These are phyloP conservation scores for Caenorhabditis sinica DNA, from an alignment of 2,888 invertebrate species.

Conservation along the genomic window DNA sequence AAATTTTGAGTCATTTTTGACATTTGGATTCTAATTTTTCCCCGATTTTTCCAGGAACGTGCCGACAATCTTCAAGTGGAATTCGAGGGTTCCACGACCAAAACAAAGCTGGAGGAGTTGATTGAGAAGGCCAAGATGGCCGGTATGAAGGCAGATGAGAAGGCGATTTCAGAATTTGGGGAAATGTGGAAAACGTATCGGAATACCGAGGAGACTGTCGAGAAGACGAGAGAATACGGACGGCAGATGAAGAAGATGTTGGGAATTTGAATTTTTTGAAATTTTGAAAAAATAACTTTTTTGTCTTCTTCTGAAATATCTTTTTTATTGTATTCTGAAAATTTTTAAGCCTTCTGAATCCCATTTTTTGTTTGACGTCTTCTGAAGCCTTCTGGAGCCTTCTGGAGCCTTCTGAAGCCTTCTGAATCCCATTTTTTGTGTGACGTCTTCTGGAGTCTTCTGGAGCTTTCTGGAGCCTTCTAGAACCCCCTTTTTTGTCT, in stretches of 20 bases:
- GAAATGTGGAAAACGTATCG: constrained; percentile 75
- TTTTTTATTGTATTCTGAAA: neutral
- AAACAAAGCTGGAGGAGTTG: constrained; percentile 63
- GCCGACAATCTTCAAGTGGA: constrained; percentile 70
- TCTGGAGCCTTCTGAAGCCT: too few relatives aligned
- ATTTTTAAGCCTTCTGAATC: too few relatives aligned
- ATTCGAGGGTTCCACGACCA: constrained; percentile 71
- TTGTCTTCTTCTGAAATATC: neutral
- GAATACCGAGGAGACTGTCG: constrained; percentile 73
- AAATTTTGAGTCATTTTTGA: neutral
- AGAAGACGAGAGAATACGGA: constrained; percentile 69
- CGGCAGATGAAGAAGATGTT: constrained; percentile 68
- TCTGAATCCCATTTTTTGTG: too few relatives aligned
- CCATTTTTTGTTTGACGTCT: too few relatives aligned
- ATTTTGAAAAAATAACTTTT: neutral
- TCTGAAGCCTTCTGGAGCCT: too few relatives aligned
- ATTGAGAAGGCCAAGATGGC: constrained; percentile 44
- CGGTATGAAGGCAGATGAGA: constrained; percentile 13
- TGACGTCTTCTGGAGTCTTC: too few relatives aligned
- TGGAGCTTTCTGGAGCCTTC: too few relatives aligned
- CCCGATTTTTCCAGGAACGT: constrained; percentile 6
- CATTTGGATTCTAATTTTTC: neutral
- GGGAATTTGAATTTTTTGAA: constrained; percentile 38
- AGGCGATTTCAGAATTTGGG: constrained; percentile 68
- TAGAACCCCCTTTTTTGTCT: too few relatives aligned